Percentiles rank a stretch among this genome's conserved stretches.
phyloP scores from a whole-genome alignment of 2,888 invertebrate genomes.

The Lobophora halterata region DNA sequence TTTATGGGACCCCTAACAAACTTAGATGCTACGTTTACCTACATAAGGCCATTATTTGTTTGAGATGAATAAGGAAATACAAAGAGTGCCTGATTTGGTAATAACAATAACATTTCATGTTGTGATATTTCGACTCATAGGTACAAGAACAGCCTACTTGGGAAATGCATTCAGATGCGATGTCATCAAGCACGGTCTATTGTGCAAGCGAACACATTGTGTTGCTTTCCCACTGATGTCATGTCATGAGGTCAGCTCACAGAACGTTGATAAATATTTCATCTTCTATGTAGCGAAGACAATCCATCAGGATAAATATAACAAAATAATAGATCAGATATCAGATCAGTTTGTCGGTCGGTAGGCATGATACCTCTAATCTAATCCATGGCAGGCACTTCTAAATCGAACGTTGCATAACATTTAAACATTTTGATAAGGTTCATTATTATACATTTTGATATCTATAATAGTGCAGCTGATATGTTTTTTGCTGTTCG shows the following conservation, averaged over 20 bases:
- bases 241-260: conserved; percentile 23
- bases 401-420: no score
- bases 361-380: no score
- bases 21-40: no score
- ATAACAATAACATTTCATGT: conserved; percentile 21
- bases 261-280: conserved; percentile 14
- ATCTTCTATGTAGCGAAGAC: background rate
- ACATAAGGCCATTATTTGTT: no score
- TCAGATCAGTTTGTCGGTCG: no score
- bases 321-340: conserved; percentile 1
- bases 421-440: background rate
- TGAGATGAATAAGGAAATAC: conserved; percentile 5
- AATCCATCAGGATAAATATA: conserved; percentile 10
- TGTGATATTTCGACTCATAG: conserved; percentile 9
- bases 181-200: conserved; percentile 25
- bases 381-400: no score
- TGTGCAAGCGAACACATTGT: conserved; percentile 29
- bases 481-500: conserved; percentile 13
- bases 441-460: background rate
- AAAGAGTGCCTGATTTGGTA: conserved; percentile 14
- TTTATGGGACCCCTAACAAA: no score
- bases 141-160: conserved; percentile 14
- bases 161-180: conserved; percentile 25
- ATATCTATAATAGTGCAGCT: conserved; percentile 9
- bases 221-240: conserved; percentile 29